Evolutionary conservation across 2,113 vertebrate genomes (phyloP), one percentile per base, ranked within the genome.

Genomic region (Nipponia nippon): DNA sequence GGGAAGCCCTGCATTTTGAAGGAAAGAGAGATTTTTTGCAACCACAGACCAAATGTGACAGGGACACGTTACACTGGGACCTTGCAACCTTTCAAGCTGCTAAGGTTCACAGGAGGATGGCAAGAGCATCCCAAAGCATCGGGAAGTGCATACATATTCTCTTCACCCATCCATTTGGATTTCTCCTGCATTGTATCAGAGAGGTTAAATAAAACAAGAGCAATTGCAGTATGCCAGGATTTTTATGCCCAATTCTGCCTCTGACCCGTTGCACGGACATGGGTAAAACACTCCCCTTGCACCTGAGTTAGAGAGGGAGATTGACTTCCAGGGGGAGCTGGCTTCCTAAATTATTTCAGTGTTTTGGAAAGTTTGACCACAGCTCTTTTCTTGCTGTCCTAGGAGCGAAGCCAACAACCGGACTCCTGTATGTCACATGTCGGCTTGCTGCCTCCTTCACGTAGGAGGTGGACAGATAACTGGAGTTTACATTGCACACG

Each of bases 1-100:
- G 52, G 82, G 76, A 96, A 90, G 89, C 66, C 94, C 93, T 77
- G 84, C 38, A 71, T 83, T 96, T 97, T 46, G 75, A 93, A 75
- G 85, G 62, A 36, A 83, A 72, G 94, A 50, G 96, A 78, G 89
- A 88, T 50, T 95, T 97, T 95, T 93, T 93, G 82, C 95, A 92
- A 42, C 62, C 75, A 42, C 79, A 78, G 67, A 26, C 47, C 67
- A 95, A 96, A 97, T 93, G 82, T 96, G 62, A 70, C 97, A 81
- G 61, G 75, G 67, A 67, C 3, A 3, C 16, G 85, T 61, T 66
- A 95, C 23, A 7, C 11, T 1, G 11, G 42, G 75, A 72, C 87
- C 78, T 21, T 52, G 18, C 49, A 72, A 27, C 18, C 81, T 83
- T 84, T 49, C 49, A 55, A 15, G 82, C 62, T 79, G 40, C 59